Evolutionary conservation across 1,140 invertebrate species (phyloP).

Genomic region (Trichonephila inaurata): DNA sequence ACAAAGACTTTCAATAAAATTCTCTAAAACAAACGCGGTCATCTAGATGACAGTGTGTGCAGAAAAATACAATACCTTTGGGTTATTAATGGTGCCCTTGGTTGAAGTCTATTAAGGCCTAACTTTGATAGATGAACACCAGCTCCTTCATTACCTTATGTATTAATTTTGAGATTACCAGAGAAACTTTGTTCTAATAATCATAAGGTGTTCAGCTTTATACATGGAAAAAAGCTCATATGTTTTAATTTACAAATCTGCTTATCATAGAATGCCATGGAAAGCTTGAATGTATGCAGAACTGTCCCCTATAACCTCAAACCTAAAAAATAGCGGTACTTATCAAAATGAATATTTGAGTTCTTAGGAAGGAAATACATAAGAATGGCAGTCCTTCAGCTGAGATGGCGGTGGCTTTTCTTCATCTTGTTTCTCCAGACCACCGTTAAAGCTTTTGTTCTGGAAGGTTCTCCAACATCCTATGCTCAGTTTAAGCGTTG

Average conservation of each 20-base stretch:
- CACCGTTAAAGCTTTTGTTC: conserved; percentile 78
- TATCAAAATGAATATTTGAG: background rate
- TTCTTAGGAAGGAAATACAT: background rate
- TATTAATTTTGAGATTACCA: too few relatives aligned
- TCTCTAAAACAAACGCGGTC: background rate
- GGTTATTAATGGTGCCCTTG: background rate
- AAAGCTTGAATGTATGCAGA: too few relatives aligned
- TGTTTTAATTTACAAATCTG: too few relatives aligned
- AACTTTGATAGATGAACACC: background rate
- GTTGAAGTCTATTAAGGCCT: background rate
- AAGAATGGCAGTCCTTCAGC: conserved; percentile 32
- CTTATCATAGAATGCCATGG: too few relatives aligned
- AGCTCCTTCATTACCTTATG: background rate
- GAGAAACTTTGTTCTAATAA: too few relatives aligned
- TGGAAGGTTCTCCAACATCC: conserved; percentile 90
- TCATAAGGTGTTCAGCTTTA: too few relatives aligned
- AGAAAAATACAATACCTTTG: background rate
- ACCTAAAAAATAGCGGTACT: too few relatives aligned
- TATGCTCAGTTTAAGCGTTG: conserved; percentile 95
- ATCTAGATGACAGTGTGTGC: background rate
- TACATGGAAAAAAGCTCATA: too few relatives aligned
- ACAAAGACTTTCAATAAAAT: background rate
- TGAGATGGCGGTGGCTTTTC: conserved; percentile 6
- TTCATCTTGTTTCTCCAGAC: conserved; percentile 26
- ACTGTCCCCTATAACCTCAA: too few relatives aligned